Conservation (phyloP, 2,888 invertebrate species). For the Xestia ashworthii region DNA sequence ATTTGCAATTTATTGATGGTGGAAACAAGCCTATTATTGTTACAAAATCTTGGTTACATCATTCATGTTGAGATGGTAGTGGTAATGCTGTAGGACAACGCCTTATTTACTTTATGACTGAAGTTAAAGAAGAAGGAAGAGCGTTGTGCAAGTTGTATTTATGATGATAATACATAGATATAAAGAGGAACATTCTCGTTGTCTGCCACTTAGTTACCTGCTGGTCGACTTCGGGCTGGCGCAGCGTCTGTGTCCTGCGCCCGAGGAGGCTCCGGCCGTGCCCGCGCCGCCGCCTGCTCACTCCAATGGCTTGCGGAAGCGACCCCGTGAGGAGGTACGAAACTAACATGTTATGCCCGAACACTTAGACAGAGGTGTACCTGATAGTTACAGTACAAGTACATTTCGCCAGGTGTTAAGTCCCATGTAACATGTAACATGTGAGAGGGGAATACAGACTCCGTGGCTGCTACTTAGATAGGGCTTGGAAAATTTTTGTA, state of each 20-base stretch:
- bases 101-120: background rate
- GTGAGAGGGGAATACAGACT: no score
- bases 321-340: slow-evolving; percentile 73
- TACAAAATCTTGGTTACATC: no score
- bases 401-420: no score
- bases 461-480: no score
- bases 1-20: no score
- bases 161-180: background rate
- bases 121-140: background rate
- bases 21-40: no score
- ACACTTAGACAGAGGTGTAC: background rate
- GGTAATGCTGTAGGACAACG: no score
- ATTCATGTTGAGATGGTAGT: no score
- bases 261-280: slow-evolving; percentile 54
- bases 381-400: background rate
- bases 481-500: no score
- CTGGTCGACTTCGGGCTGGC: slow-evolving; percentile 98
- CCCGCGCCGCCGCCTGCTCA: slow-evolving; percentile 90
- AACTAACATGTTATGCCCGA: background rate
- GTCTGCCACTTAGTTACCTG: slow-evolving; percentile 89
- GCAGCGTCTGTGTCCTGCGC: slow-evolving; percentile 89
- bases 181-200: no score
- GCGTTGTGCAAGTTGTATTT: background rate
- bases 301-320: slow-evolving; percentile 69
- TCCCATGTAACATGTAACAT: no score